These are phyloP conservation scores for Morone saxatilis DNA, from an alignment of 2,113 vertebrate species.

Conservation along the genomic window DNA sequence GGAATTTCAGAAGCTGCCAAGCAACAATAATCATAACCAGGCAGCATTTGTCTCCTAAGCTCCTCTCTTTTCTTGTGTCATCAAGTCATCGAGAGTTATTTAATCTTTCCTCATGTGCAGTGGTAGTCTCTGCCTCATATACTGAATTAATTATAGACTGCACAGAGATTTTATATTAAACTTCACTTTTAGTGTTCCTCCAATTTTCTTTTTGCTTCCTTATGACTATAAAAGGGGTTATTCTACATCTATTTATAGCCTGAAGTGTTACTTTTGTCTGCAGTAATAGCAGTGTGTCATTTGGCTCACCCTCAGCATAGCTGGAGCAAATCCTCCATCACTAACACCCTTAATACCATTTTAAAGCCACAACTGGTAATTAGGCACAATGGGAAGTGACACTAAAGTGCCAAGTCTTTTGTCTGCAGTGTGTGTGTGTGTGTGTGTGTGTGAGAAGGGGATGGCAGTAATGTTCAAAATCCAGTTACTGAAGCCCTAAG, in stretches of 20 bases:
- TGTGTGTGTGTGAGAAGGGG: background rate
- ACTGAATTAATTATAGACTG: background rate
- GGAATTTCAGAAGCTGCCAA: background rate
- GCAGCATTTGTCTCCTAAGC: background rate
- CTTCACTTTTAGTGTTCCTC: background rate
- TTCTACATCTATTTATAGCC: conserved; percentile 13
- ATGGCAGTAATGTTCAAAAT: conserved; percentile 48
- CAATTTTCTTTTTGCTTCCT: background rate
- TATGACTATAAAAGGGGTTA: background rate
- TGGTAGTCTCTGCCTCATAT: background rate
- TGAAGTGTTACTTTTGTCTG: conserved; percentile 2
- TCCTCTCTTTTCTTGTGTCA: background rate
- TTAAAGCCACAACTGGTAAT: conserved; percentile 47
- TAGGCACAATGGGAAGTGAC: conserved; percentile 37
- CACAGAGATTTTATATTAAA: background rate
- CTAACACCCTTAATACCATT: conserved; percentile 43
- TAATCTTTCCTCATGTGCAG: background rate
- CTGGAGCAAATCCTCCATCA: conserved; percentile 42
- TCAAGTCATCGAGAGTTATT: background rate
- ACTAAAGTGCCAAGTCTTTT: conserved; percentile 33
- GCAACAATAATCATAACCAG: background rate
- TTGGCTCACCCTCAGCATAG: conserved; percentile 20
- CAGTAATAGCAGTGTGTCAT: conserved; percentile 21
- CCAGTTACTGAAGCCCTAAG: conserved; percentile 47
- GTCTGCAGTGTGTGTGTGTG: background rate